Evolutionary conservation across 2,888 invertebrate genomes (phyloP).

Genomic region (Tyria jacobaeae): DNA sequence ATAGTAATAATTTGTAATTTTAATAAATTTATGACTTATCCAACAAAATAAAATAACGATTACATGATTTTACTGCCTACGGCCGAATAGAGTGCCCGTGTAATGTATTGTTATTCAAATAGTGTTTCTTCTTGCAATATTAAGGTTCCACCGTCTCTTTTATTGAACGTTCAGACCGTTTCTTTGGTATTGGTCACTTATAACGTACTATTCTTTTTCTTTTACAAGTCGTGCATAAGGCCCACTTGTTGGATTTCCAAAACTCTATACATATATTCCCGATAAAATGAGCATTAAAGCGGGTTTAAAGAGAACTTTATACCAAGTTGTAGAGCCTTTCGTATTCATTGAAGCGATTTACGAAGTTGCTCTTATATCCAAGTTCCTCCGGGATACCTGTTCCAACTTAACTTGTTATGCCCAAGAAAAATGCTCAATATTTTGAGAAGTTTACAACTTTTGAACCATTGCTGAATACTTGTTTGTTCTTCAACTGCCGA

Average conservation of each 20-base stretch:
- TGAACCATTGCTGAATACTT: conserved; percentile 40
- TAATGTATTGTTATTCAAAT: conserved; percentile 47
- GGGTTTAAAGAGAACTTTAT: conserved; percentile 66
- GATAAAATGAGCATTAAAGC: conserved; percentile 69
- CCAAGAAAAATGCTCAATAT: conserved; percentile 60
- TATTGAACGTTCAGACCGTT: conserved; percentile 32
- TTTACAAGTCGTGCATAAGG: conserved; percentile 32
- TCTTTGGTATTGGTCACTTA: conserved; percentile 32
- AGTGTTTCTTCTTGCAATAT: conserved; percentile 33
- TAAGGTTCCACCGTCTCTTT: conserved; percentile 29
- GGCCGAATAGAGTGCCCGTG: conserved; percentile 24
- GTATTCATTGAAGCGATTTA: conserved; percentile 72
- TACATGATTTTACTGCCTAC: conserved; percentile 34
- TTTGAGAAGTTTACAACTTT: conserved; percentile 50
- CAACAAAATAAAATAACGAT: conserved; percentile 33
- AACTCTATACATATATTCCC: conserved; percentile 41
- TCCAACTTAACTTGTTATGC: conserved; percentile 58
- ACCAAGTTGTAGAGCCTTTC: conserved; percentile 60
- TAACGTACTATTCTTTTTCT: conserved; percentile 35
- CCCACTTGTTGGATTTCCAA: conserved; percentile 31
- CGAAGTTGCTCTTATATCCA: conserved; percentile 67
- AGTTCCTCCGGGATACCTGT: conserved; percentile 62
- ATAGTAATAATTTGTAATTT: too few species aligned
- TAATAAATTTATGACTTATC: too few species aligned
- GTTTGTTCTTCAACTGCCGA: conserved; percentile 44